A percentile compares a stretch with the other conserved stretches of the same genome.
Evolutionary conservation across 2,797 vertebrate genomes (phyloP).

Genomic region (Diglossa cyanea): DNA sequence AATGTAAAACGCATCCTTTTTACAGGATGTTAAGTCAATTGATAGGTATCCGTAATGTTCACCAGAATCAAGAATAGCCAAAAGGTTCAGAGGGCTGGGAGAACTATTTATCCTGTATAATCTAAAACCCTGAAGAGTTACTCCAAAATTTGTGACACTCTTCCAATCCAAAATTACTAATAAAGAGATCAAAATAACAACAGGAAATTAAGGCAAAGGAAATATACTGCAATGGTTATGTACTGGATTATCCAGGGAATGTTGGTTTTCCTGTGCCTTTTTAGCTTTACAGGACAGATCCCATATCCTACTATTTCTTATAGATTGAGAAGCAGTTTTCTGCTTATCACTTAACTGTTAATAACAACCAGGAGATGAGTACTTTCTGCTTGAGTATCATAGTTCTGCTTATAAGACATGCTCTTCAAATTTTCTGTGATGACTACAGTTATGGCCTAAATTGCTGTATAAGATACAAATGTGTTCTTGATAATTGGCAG

Average conservation of each 20-base stretch:
- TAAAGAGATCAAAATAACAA: not conserved
- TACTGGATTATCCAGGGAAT: not conserved
- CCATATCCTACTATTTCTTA: not conserved
- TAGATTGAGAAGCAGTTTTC: not conserved
- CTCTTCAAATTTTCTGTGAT: not conserved
- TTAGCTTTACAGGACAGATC: not conserved
- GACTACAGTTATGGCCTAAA: not conserved
- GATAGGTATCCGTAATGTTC: not conserved
- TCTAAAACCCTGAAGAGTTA: not conserved
- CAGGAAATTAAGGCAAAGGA: not conserved
- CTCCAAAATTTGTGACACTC: not conserved
- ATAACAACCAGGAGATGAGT: not conserved
- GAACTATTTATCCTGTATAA: not conserved
- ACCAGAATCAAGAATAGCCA: not conserved
- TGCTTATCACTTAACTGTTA: not conserved
- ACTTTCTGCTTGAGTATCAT: not conserved
- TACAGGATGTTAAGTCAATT: not conserved
- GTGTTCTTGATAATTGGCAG: not conserved
- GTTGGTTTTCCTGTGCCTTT: not conserved
- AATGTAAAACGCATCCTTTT: not conserved
- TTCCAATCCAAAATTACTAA: not conserved
- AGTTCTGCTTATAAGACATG: not conserved
- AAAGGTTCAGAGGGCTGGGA: not conserved
- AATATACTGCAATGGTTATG: not conserved
- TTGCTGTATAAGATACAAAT: not conserved